Evolutionary conservation across 64 coral and sea anemone species (phyloP), one percentile per base, ranked within the genome.

Genomic region (Trachythela sp.): DNA sequence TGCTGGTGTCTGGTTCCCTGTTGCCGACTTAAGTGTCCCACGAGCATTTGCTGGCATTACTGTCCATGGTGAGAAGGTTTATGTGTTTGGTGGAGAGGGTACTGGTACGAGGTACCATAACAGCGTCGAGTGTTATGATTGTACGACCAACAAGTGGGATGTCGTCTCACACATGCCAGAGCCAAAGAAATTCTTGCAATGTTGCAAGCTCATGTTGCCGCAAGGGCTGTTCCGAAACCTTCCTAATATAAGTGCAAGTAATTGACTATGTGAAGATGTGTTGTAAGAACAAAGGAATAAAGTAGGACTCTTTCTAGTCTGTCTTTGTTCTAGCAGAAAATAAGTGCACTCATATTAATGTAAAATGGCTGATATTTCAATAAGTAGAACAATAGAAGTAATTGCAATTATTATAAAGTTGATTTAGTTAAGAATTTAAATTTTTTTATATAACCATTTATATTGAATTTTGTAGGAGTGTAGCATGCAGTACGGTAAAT

Each of bases 121-220:
- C 13, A 90, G 85, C 35, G 86, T 97, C 8, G 94, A 97, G 68
- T 94, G 84, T 60, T 97, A 94, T 14, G 49, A 89, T 84, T 39
- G 77, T 77, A 32, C 71, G 49, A 87, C 42, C 33, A 97, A 90
- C 85, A 75, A 89, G 9, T 97, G 94, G 94, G 42, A 72, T 0
- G 10, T 30, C 6, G 84, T 84, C 42, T 83, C 88, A 33, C 54
- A 48, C 35, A 93, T 97, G 89, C 92, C 92, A 9, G 93, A 91
- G 45, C 89, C 93, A 45, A 92, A 97, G 60, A 93, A 89, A 3
- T 97, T 92, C 70, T 85, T 97, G 8, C 86, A 92, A 70, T 84
- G 94, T 26, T 93, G 89, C 18, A 40, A 86, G 27, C 68, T 97
- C 24, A 91, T 84, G 11, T 52, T 87, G 45, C 89, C 54, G 18